Evolutionary conservation across 2,113 vertebrate species (phyloP).

Genomic region (Passer montanus): DNA sequence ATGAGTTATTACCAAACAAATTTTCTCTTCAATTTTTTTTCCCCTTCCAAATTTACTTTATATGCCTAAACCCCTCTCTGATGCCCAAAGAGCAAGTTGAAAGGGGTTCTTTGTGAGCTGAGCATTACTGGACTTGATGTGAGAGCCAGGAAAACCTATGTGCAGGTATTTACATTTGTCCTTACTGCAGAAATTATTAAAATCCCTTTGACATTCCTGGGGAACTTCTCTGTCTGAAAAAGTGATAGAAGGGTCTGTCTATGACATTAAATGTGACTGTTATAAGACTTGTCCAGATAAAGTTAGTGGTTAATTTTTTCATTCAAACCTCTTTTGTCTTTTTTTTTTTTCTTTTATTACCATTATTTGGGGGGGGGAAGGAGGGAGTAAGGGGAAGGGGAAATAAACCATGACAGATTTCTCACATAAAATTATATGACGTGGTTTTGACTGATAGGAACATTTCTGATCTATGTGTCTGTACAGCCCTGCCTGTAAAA

Average conservation of each 20-base stretch:
- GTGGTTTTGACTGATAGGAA: background rate
- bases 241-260: background rate
- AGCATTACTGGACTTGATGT: background rate
- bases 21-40: background rate
- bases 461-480: background rate
- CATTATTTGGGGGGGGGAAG: fast-evolving
- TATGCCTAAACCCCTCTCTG: background rate
- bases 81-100: background rate
- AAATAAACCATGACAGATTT: background rate
- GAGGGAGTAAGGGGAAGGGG: background rate
- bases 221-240: background rate
- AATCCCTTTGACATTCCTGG: background rate
- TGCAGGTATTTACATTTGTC: background rate
- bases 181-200: background rate
- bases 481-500: constrained; percentile 14
- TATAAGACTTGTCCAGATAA: background rate
- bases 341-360: background rate
- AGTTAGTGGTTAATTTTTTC: background rate
- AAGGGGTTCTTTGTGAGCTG: background rate
- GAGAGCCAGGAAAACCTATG: background rate
- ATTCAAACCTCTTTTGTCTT: background rate
- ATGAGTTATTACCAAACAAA: background rate
- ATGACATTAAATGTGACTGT: background rate
- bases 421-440: constrained; percentile 26
- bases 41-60: background rate